Conservation (phyloP, 2,113 vertebrate genomes). For the Epinephelus moara region DNA sequence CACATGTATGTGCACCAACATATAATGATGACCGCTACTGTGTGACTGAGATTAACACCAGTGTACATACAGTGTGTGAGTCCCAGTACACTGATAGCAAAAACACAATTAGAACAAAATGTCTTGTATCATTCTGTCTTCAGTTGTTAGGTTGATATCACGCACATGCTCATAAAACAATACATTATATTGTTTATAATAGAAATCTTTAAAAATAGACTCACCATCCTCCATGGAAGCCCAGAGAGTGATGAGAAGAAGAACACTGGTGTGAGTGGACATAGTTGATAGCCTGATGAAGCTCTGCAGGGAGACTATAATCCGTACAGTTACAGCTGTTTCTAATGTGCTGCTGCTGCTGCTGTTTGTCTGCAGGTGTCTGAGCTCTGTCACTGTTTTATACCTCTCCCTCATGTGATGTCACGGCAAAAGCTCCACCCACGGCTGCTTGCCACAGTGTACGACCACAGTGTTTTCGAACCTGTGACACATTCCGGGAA, state of each 20-base stretch:
- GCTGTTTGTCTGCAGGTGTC: conserved; percentile 69
- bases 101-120: background rate
- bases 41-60: background rate
- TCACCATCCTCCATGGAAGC: conserved; percentile 74
- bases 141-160: background rate
- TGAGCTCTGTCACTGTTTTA: conserved; percentile 67
- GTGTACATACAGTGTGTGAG: background rate
- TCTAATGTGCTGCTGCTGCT: conserved; percentile 20
- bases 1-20: conserved; percentile 21
- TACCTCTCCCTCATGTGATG: conserved; percentile 61
- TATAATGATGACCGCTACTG: background rate
- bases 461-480: conserved; percentile 53
- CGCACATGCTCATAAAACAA: background rate
- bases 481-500: conserved; percentile 71
- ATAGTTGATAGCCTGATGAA: conserved; percentile 48
- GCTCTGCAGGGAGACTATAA: conserved; percentile 27
- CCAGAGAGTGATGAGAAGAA: conserved; percentile 74
- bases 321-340: conserved; percentile 16
- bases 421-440: conserved; percentile 69
- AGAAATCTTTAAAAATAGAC: conserved; percentile 18
- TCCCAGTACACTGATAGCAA: conserved; percentile 4
- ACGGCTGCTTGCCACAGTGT: conserved; percentile 16
- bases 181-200: too few relatives aligned
- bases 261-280: conserved; percentile 61
- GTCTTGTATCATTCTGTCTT: too few relatives aligned